phyloP scores from a whole-genome alignment of 2,888 invertebrate species.

The Corbicula japonica region DNA sequence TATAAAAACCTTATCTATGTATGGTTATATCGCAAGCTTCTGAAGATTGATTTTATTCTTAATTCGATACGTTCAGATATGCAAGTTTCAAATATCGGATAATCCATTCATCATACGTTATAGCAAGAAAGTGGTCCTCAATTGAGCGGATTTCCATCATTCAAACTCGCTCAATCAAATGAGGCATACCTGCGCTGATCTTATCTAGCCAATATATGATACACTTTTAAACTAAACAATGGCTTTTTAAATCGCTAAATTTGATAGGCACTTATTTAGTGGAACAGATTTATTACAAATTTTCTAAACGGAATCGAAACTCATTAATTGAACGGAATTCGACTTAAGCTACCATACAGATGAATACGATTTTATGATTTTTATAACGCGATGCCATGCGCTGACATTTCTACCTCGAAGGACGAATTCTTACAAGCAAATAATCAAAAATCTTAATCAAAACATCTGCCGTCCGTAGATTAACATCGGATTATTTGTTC shows the following conservation, averaged over 20 bases:
- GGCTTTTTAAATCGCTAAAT: slow-evolving; percentile 19
- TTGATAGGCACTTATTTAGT: slow-evolving; percentile 21
- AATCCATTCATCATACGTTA: slow-evolving; percentile 3
- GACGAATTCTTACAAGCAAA: slow-evolving; percentile 16
- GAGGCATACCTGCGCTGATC: not conserved
- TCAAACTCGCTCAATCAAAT: not conserved
- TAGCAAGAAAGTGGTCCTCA: slow-evolving; percentile 14
- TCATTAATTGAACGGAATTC: slow-evolving; percentile 44
- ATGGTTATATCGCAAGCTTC: no score
- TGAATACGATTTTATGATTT: slow-evolving; percentile 22
- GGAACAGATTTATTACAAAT: slow-evolving; percentile 40
- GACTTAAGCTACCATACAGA: slow-evolving; percentile 23
- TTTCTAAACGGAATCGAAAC: slow-evolving; percentile 20
- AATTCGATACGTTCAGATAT: slow-evolving; percentile 1
- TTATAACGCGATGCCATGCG: slow-evolving; percentile 46
- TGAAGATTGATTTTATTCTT: no score
- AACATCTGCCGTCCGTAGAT: slow-evolving; percentile 20
- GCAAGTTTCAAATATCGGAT: slow-evolving; percentile 6
- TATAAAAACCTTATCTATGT: no score
- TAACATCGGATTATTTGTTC: slow-evolving; percentile 14
- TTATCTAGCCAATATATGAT: slow-evolving; percentile 44
- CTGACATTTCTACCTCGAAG: slow-evolving; percentile 38
- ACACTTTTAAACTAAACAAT: slow-evolving; percentile 49
- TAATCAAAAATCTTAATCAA: slow-evolving; percentile 11
- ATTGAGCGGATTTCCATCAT: not conserved